These are phyloP conservation scores for Sterna hirundo DNA, from an alignment of 2,113 vertebrate species.

Conservation along the genomic window DNA sequence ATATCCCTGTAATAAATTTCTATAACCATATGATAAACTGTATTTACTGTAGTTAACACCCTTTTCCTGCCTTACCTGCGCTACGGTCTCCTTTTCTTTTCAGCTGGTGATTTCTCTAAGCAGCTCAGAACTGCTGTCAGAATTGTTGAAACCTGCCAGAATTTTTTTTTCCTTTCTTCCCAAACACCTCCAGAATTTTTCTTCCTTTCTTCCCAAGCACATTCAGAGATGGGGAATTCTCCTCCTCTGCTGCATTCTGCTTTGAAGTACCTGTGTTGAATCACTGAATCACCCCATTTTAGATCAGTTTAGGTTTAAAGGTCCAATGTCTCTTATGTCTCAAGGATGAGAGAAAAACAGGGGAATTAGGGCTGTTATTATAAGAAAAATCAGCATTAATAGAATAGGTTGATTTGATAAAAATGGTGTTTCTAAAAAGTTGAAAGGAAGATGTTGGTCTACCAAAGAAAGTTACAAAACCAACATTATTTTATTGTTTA, in stretches of 20 bases:
- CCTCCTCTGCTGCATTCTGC: not conserved
- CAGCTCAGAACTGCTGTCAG: conserved; percentile 28
- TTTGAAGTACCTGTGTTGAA: not conserved
- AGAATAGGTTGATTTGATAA: not conserved
- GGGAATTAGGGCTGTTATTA: not conserved
- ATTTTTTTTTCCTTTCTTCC: not conserved
- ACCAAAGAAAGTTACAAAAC: not conserved
- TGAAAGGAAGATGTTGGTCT: not conserved
- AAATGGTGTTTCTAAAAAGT: not conserved
- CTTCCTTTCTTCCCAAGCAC: not conserved
- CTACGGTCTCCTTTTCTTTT: not conserved
- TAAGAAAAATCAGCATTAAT: not conserved
- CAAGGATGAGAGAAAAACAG: not conserved
- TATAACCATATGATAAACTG: conserved; percentile 48
- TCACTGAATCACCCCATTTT: not conserved
- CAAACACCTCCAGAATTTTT: not conserved
- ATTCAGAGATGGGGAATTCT: not conserved
- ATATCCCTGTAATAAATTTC: conserved; percentile 48
- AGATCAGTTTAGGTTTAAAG: not conserved
- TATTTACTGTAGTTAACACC: conserved; percentile 39
- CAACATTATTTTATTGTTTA: not conserved
- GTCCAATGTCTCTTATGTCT: not conserved
- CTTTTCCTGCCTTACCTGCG: not conserved
- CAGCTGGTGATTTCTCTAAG: conserved; percentile 15
- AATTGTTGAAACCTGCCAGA: conserved; percentile 24